Base-by-base conservation (phyloP, 1,140 invertebrate genomes). In the Trigoniulus corallinus region DNA sequence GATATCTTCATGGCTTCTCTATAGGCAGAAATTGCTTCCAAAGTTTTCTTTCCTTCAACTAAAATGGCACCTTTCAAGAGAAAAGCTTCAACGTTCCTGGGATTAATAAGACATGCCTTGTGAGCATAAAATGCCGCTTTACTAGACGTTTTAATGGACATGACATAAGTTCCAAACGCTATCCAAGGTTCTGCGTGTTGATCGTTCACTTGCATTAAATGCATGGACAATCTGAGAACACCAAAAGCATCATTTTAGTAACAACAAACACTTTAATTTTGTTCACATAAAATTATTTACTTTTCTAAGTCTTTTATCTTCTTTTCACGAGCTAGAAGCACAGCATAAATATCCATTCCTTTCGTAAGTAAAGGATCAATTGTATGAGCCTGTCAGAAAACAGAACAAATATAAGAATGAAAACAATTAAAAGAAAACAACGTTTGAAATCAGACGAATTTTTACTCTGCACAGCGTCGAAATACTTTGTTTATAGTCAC, bases 1-100 rank as follows among this genome's bases (percentile, higher is more conserved):
- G 70, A 69, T 27, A 73, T 64, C 57, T 78, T 74, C 55, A 81
- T 70, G 0, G 80, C 82, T 64, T 85, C 80, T 56, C 78, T 69
- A 63, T 82, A 84, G 61, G 81, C 76, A 39, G 72, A 65, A 1
- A 78, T 69, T 4, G 82, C 80, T 54, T 84, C 81, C 49, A 75
- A 72, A 56, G 73, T 75, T 55, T 81, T 82, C 60, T 82, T 82
- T 44, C 83, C 64, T 54, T 83, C 76, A 25, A 80, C 65, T 1
- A 85, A 66, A 41, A 82, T 74, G 57, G 73, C 73, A 1, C 80
- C 83, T 52, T 81, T 77, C 4, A 84, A 59, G 37, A 85, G 67
- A 10, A 80, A 64, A 1, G 80, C 80, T 61, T 85, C 81, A n/a
- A 82, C 68, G 59, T 72, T 58, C 3, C 62, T 57, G 18, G 63